Evolutionary conservation across 2,113 vertebrate species (phyloP), one percentile per base, ranked within the genome.

Genomic region (Pedionomus torquatus): DNA sequence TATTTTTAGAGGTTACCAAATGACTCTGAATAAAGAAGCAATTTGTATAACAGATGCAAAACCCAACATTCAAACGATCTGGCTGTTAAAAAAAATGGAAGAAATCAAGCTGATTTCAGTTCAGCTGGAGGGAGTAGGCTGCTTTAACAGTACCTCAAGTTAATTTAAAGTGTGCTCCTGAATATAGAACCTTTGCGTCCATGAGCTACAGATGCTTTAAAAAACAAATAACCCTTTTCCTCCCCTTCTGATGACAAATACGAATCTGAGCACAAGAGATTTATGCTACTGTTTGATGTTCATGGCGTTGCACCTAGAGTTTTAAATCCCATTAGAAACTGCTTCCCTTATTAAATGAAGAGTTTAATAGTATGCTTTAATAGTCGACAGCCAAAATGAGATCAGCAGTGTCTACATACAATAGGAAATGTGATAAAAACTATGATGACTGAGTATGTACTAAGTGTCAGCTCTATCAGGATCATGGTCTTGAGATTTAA

Each of bases 1-100:
- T 95, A 96, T 93, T 96, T 96, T 88, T 76, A 75, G 91, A 78
- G 83, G 57, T 83, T 94, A 75, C 58, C 83, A 95, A 95, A 92
- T 83, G 74, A 95, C 84, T 95, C 89, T 92, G 92, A 90, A 94
- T 71, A 89, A 95, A 95, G 71, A 70, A 79, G 65, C 55, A 72
- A 89, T 90, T 10, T 90, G 83, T 91, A 20, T 91, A 97, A 92
- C 71, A 90, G 81, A 95, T 75, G 81, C 71, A 70, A 96, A 90
- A 26, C 57, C 5, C 23, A 97, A 86, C 37, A 44, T 63, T 89
- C 60, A 51, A 43, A 85, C 95, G 83, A 91, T 95, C 70, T 76
- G n/a, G 31, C 69, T 23, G 10, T 51, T 87, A 61, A 89, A 87
- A 93, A 93, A 87, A 24, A 4, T 57, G 68, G 58, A 86, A 90